Evolutionary conservation across 2,888 invertebrate genomes (phyloP).

Genomic region (Monochamus alternatus): DNA sequence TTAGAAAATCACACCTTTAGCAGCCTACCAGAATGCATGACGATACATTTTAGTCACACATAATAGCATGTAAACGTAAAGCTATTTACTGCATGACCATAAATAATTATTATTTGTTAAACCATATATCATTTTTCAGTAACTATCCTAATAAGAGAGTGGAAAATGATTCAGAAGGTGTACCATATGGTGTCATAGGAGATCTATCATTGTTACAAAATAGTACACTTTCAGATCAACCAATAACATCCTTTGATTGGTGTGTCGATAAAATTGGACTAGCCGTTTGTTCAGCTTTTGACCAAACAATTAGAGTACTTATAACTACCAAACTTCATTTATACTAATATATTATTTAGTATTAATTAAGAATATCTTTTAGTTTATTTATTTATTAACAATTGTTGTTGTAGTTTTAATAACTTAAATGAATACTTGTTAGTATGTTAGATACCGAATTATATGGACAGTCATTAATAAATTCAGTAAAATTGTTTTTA

Average conservation of each 20-base stretch:
- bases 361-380: neutral
- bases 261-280: constrained; percentile 91
- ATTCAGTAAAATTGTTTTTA: no score
- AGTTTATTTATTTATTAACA: no score
- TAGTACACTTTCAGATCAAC: constrained; percentile 87
- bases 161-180: constrained; percentile 81
- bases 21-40: no score
- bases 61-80: no score
- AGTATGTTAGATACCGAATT: no score
- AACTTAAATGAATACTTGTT: no score
- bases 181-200: constrained; percentile 84
- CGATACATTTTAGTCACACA: no score
- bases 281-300: constrained; percentile 91
- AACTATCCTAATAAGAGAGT: constrained; percentile 86
- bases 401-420: no score
- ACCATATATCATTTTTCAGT: constrained; percentile 67
- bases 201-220: constrained; percentile 85
- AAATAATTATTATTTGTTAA: neutral
- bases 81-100: neutral
- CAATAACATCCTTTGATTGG: constrained; percentile 93
- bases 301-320: constrained; percentile 89
- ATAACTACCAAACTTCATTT: constrained; percentile 91
- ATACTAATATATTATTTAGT: constrained; percentile 67
- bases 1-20: no score
- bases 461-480: no score